A percentile compares a stretch with the other conserved stretches of the same genome.
Evolutionary conservation across 2,888 invertebrate species (phyloP).

Genomic region (Antheraea assamensis): DNA sequence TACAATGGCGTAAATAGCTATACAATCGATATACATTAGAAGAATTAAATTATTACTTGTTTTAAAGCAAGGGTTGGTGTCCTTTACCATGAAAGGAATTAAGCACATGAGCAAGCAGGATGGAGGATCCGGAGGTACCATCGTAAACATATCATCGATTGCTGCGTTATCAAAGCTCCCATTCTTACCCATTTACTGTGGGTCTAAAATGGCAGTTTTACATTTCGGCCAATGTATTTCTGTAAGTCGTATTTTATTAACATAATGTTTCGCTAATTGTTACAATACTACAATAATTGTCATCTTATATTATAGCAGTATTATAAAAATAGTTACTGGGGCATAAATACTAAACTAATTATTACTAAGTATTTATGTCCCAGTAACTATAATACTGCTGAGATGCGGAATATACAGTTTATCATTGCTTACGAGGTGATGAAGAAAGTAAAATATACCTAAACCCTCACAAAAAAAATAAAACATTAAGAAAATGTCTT

Average conservation of each 20-base stretch:
- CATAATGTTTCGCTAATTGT: no score
- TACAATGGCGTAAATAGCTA: background rate
- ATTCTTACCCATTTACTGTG: conserved; percentile 45
- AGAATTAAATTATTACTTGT: background rate
- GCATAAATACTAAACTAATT: no score
- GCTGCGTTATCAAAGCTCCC: conserved; percentile 37
- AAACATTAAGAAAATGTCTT: no score
- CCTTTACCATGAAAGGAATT: conserved; percentile 58
- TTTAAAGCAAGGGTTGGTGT: conserved; percentile 69
- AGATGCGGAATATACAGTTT: no score
- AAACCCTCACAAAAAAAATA: no score
- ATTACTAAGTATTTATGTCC: no score
- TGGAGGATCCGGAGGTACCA: conserved; percentile 52
- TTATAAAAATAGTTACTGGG: no score
- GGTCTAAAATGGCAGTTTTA: conserved; percentile 47
- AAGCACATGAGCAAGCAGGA: conserved; percentile 51
- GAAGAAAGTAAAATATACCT: no score
- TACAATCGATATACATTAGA: background rate
- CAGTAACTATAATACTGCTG: no score
- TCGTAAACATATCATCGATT: conserved; percentile 51
- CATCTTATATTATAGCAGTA: no score
- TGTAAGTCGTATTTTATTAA: conserved; percentile 34
- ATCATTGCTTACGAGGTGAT: no score
- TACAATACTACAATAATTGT: no score
- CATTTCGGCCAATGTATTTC: conserved; percentile 49